Conservation (phyloP, 30 jellyfish, hydroid and myxozoan species). For the Clytia hemisphaerica region DNA sequence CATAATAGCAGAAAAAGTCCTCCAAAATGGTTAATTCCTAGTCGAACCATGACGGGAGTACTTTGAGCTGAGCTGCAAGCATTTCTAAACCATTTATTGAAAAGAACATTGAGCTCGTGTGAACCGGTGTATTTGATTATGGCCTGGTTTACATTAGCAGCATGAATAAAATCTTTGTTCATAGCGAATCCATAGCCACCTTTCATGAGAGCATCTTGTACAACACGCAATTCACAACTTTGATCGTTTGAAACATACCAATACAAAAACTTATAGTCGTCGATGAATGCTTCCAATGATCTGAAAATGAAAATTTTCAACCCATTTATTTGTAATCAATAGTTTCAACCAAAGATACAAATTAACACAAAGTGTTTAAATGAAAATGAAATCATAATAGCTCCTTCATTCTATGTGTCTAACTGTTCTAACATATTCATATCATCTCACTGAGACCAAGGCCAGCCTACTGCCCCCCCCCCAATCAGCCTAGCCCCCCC, state of each 20-base stretch:
- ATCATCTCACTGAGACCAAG: too few relatives aligned
- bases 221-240: constrained; percentile 35
- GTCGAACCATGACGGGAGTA: background rate
- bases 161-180: constrained; percentile 29
- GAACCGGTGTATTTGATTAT: constrained; percentile 12
- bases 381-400: too few relatives aligned
- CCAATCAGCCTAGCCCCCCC: too few relatives aligned
- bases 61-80: constrained; percentile 26
- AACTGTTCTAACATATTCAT: too few relatives aligned
- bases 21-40: constrained; percentile 33
- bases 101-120: constrained; percentile 17
- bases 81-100: constrained; percentile 50
- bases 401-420: too few relatives aligned
- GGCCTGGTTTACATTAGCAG: constrained; percentile 12
- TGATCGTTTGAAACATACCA: constrained; percentile 41
- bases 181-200: constrained; percentile 49
- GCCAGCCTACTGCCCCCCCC: too few relatives aligned
- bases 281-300: constrained; percentile 53
- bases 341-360: background rate
- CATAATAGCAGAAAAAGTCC: constrained; percentile 37
- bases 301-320: constrained; percentile 23
- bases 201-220: constrained; percentile 23
- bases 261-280: constrained; percentile 37
- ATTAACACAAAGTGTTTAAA: background rate
- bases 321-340: background rate